Evolutionary conservation across 1,140 invertebrate species (phyloP).

Genomic region (Potamilus streckersoni): DNA sequence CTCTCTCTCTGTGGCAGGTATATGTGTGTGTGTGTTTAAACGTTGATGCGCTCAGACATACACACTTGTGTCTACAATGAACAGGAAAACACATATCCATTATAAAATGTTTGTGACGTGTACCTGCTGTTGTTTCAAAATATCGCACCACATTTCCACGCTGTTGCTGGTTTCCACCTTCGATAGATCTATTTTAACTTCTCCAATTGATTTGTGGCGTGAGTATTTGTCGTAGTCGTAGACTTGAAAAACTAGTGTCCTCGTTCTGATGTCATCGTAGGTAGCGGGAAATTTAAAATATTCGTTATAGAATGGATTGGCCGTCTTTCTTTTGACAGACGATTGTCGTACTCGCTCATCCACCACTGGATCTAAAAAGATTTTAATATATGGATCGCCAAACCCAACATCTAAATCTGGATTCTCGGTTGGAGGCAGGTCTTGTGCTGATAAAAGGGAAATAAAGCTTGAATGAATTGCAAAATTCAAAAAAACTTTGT

Average conservation of each 20-base stretch:
- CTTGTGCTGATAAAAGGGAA: constrained; percentile 76
- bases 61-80: not conserved
- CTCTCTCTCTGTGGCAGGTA: no score
- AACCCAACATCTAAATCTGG: constrained; percentile 75
- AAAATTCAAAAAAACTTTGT: no score
- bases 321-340: constrained; percentile 70
- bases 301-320: constrained; percentile 75
- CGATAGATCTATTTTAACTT: constrained; percentile 78
- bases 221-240: constrained; percentile 93
- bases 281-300: constrained; percentile 74
- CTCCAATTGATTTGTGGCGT: constrained; percentile 86
- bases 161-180: constrained; percentile 73
- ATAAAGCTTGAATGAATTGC: no score
- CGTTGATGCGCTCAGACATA: no score
- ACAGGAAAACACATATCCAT: not conserved
- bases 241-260: constrained; percentile 85
- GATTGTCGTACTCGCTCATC: constrained; percentile 87
- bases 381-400: constrained; percentile 86
- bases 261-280: constrained; percentile 78
- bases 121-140: constrained; percentile 68
- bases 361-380: constrained; percentile 82
- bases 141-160: constrained; percentile 84
- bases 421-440: constrained; percentile 80
- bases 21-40: no score
- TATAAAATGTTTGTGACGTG: not conserved